Base-by-base conservation (phyloP, 2,113 vertebrate genomes). In the Heteronetta atricapilla region DNA sequence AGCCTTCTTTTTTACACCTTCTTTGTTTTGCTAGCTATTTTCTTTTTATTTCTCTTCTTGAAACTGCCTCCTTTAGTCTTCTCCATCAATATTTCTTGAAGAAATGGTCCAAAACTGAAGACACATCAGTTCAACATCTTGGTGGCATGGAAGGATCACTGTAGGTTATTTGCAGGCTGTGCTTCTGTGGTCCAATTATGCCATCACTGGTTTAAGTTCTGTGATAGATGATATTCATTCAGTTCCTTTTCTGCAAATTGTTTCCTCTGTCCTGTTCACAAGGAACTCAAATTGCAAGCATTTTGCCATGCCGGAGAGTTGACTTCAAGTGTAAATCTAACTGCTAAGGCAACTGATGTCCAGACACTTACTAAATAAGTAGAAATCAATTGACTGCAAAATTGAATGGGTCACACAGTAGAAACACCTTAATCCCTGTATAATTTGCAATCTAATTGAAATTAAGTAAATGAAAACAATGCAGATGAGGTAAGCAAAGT, bases 401-500 rank as follows among this genome's bases (percentile, higher is more conserved):
- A 93, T 96, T 95, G 78, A 95, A 96, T 88, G 82, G 91, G 87
- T 94, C 94, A 94, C 80, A 90, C 68, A 82, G 82, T 76, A 95
- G 93, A 96, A 96, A 96, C 90, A 96, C 88, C 86, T 88, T 90
- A 95, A 94, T 96, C 94, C 82, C 66, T 94, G 85, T 90, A 92
- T 94, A 94, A 94, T 95, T 95, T 96, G 88, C 90, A 90, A 94
- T 95, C 93, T 96, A 96, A 96, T 88, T 95, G 82, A 96, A 96
- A 96, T 95, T 95, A 95, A 96, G 88, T 93, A 95, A 96, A 96
- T 93, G 86, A 96, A 93, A 96, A 96, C 93, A 95, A 96, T 95
- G 92, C 72, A 94, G 94, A 93, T 93, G 91, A 94, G 80, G 92
- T 95, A 96, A 94, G 50, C 81, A 89, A 85, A 89, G 80, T 70